Conservation (phyloP, 2,888 invertebrate genomes). For the Drosophila nr. perissopoda region DNA sequence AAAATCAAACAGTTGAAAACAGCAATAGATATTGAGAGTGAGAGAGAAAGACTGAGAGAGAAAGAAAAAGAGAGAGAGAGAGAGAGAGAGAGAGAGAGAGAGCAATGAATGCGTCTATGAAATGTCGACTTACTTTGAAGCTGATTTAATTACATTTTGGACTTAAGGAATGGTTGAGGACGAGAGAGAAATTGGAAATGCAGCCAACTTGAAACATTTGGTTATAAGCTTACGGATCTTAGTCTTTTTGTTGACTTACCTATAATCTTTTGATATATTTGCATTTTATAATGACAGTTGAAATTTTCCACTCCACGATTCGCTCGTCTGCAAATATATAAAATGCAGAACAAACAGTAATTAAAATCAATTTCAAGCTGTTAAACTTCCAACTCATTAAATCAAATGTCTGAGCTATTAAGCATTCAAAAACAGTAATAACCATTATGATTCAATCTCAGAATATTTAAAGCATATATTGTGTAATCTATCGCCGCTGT, state of each 20-base stretch:
- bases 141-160: slow-evolving; percentile 61
- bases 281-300: slow-evolving; percentile 22
- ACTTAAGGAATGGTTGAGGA: slow-evolving; percentile 5
- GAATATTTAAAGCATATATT: slow-evolving; percentile 8
- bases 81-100: not conserved
- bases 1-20: slow-evolving; percentile 20
- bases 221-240: slow-evolving; percentile 11
- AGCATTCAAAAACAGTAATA: slow-evolving; percentile 13
- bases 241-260: slow-evolving; percentile 56
- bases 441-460: slow-evolving; percentile 26
- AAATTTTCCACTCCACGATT: slow-evolving; percentile 32
- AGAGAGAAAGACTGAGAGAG: not conserved
- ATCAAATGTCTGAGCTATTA: slow-evolving; percentile 28
- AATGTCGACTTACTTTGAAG: slow-evolving; percentile 50
- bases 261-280: slow-evolving; percentile 1
- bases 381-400: slow-evolving; percentile 16
- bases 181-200: slow-evolving; percentile 19
- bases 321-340: slow-evolving; percentile 59
- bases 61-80: not conserved
- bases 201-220: slow-evolving; percentile 39
- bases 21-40: not conserved
- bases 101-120: not conserved
- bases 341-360: slow-evolving; percentile 34
- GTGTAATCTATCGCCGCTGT: not conserved
- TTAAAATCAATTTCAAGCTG: slow-evolving; percentile 48